phyloP scores from a whole-genome alignment of 2,888 invertebrate genomes.

The Eueremaeus valkanovi region DNA sequence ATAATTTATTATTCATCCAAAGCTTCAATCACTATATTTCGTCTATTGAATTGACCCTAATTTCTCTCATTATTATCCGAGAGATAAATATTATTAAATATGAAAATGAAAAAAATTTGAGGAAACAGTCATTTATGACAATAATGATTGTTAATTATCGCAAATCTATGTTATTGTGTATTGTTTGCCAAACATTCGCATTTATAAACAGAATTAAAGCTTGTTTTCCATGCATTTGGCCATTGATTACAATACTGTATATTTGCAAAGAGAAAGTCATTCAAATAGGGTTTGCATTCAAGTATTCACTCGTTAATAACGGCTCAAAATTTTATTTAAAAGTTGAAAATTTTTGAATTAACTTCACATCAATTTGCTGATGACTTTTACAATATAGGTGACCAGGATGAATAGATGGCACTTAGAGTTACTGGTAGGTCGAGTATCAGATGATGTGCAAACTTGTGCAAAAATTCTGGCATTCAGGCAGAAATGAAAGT shows the following conservation, averaged over 20 bases:
- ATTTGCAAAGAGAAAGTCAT: too few species aligned
- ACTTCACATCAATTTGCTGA: too few species aligned
- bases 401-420: too few species aligned
- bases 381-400: too few species aligned
- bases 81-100: constrained; percentile 9
- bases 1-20: not conserved
- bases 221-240: not conserved
- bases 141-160: constrained; percentile 18
- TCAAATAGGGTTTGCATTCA: not conserved
- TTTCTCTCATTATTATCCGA: not conserved
- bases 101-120: constrained; percentile 13
- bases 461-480: too few species aligned
- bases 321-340: too few species aligned
- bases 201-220: not conserved
- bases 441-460: too few species aligned
- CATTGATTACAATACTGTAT: too few species aligned
- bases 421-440: too few species aligned
- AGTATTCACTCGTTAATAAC: not conserved
- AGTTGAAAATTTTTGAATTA: too few species aligned
- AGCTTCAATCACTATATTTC: not conserved
- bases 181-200: not conserved
- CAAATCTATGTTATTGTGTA: not conserved
- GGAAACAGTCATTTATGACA: constrained; percentile 20
- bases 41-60: constrained; percentile 29
- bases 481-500: too few species aligned